Evolutionary conservation across 2,888 invertebrate species (phyloP).

Genomic region (Lasioglossum calceatum): DNA sequence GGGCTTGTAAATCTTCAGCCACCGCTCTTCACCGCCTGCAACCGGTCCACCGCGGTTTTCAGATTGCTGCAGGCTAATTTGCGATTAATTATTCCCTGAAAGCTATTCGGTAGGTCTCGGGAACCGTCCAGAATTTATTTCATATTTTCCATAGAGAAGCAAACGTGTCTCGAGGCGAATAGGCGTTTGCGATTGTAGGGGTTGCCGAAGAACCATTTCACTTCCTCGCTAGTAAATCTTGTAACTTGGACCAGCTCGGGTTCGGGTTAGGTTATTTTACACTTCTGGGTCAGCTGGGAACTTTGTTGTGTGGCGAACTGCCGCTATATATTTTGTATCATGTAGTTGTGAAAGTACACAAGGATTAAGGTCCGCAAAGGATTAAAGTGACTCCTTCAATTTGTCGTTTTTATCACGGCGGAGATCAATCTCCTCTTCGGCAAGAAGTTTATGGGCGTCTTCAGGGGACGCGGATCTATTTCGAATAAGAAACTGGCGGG

Average conservation of each 20-base stretch:
- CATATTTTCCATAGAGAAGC: not conserved
- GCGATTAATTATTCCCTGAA: not conserved
- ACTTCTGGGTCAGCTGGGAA: not conserved
- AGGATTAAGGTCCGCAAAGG: not conserved
- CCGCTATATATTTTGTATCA: not conserved
- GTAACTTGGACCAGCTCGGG: not conserved
- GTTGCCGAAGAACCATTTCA: not conserved
- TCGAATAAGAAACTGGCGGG: not conserved
- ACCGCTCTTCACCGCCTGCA: not conserved
- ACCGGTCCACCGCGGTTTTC: not conserved
- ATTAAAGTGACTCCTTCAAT: not conserved
- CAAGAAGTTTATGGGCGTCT: not conserved
- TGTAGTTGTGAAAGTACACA: not conserved
- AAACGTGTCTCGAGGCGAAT: not conserved
- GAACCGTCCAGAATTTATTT: not conserved
- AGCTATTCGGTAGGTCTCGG: not conserved
- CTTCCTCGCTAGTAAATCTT: not conserved
- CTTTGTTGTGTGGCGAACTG: not conserved
- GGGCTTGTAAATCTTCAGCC: slow-evolving; percentile 13
- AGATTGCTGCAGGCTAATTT: slow-evolving; percentile 7
- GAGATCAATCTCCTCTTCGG: not conserved
- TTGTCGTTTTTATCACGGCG: not conserved
- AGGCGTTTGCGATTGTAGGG: not conserved
- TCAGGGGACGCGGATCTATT: not conserved
- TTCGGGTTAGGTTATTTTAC: not conserved